Evolutionary conservation across 1,140 invertebrate genomes (phyloP).

Genomic region (Sitobion miscanthi): DNA sequence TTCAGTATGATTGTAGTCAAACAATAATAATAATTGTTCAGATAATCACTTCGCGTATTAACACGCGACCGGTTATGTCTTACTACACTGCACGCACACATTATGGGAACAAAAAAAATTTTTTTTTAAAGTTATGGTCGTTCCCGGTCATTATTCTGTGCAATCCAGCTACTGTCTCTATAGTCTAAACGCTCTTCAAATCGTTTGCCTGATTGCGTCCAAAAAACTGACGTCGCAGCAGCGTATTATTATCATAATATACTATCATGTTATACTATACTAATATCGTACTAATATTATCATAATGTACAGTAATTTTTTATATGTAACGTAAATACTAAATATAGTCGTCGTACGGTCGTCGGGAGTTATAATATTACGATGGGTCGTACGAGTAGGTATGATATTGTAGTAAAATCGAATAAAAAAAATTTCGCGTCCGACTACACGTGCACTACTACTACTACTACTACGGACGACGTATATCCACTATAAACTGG

Average conservation of each 20-base stretch:
- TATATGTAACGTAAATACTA: not conserved
- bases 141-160: not conserved
- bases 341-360: not conserved
- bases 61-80: not conserved
- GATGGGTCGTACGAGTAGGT: not conserved
- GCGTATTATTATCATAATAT: not conserved
- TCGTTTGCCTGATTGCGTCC: not conserved
- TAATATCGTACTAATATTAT: too few species aligned
- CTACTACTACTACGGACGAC: not conserved
- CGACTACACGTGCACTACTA: not conserved
- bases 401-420: not conserved
- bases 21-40: slow-evolving; percentile 4
- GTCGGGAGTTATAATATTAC: not conserved
- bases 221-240: not conserved
- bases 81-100: not conserved
- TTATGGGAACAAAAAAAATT: not conserved
- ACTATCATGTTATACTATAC: too few species aligned
- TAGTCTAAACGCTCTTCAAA: not conserved
- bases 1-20: not conserved
- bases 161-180: not conserved
- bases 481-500: not conserved
- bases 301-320: too few species aligned
- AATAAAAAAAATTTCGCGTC: not conserved
- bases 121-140: not conserved
- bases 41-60: not conserved